Conservation (phyloP, 2,888 invertebrate genomes). For the Cataglyphis rosenhaueri region DNA sequence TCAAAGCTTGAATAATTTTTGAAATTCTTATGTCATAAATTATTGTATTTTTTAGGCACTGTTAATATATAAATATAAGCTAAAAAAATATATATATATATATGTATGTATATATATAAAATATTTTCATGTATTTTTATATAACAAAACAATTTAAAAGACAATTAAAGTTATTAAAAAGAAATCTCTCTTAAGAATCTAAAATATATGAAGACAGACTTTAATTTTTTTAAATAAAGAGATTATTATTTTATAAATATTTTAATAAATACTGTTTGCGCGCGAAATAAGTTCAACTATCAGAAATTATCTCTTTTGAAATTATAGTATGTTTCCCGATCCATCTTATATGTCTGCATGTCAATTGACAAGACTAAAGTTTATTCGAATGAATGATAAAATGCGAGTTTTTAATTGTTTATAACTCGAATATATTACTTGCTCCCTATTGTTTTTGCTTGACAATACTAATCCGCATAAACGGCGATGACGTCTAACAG, state of each 20-base stretch:
- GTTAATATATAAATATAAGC: neutral
- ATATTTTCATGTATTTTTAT: too few species aligned
- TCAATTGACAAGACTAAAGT: neutral
- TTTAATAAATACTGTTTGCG: neutral
- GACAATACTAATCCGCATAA: neutral
- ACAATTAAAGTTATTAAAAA: too few species aligned
- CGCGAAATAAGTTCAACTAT: neutral
- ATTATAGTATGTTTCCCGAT: neutral
- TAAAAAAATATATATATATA: too few species aligned
- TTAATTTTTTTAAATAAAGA: neutral
- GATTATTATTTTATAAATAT: neutral
- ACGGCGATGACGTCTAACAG: constrained; percentile 56
- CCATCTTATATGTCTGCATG: neutral
- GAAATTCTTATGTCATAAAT: neutral
- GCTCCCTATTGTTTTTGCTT: neutral
- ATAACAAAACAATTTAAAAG: too few species aligned
- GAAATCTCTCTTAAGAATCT: too few species aligned
- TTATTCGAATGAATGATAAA: neutral
- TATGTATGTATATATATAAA: too few species aligned
- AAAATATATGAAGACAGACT: neutral
- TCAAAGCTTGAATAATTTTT: neutral
- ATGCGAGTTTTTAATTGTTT: neutral
- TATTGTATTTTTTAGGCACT: neutral
- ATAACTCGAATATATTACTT: neutral
- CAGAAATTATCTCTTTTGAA: neutral